phyloP scores from a whole-genome alignment of 2,113 vertebrate species.

The Rafetus swinhoei region DNA sequence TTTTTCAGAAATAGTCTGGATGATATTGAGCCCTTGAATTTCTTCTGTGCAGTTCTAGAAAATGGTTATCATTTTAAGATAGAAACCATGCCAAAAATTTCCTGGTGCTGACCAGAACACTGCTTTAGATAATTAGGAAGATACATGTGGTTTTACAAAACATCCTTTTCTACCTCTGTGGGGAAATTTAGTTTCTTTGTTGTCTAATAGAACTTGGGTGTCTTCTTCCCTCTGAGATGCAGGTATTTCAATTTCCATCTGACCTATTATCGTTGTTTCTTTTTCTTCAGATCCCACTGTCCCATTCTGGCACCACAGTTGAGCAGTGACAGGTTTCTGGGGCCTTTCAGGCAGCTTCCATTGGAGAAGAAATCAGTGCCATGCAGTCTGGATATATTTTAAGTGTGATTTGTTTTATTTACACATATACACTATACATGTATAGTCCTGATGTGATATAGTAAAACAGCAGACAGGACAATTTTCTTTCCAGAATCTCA shows the following conservation, averaged over 20 bases:
- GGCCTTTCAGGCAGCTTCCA: neutral
- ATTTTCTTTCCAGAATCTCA: neutral
- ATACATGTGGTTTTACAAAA: neutral
- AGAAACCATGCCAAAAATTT: neutral
- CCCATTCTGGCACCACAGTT: neutral
- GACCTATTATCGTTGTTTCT: neutral
- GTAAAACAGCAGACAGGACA: neutral
- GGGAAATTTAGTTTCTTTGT: neutral
- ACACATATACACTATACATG: rapidly evolving
- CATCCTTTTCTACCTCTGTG: neutral
- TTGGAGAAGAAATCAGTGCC: neutral
- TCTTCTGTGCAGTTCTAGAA: neutral
- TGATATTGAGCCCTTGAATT: neutral
- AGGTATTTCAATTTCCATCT: neutral
- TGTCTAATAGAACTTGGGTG: neutral
- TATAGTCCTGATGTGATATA: neutral
- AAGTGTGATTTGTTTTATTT: neutral
- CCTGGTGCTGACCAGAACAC: no score
- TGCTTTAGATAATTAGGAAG: neutral
- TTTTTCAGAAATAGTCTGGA: neutral
- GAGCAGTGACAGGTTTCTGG: neutral
- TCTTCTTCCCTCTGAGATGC: neutral
- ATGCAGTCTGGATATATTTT: neutral
- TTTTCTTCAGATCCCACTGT: neutral
- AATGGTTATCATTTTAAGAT: neutral